Evolutionary conservation across 2,888 invertebrate genomes (phyloP).

Genomic region (Marronus borbonicus): DNA sequence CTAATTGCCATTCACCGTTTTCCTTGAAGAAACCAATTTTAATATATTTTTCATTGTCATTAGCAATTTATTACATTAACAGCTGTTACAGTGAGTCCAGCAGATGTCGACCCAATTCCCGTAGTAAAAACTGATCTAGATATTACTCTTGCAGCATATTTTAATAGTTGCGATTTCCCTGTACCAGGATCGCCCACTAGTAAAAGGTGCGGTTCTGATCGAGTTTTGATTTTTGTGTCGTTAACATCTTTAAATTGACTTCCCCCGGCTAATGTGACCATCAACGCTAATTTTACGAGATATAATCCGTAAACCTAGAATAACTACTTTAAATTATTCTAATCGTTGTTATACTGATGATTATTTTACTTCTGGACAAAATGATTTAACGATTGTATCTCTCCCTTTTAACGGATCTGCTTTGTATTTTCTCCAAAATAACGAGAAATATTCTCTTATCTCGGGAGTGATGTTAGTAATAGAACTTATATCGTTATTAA

Average conservation of each 20-base stretch:
- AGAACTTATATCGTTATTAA: slow-evolving; percentile 72
- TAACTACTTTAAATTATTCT: slow-evolving; percentile 19
- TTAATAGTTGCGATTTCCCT: slow-evolving; percentile 89
- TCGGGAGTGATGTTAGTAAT: slow-evolving; percentile 76
- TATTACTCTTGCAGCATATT: slow-evolving; percentile 78
- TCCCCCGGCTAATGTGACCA: slow-evolving; percentile 78
- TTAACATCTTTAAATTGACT: slow-evolving; percentile 68
- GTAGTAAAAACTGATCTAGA: slow-evolving; percentile 88
- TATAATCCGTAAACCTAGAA: slow-evolving; percentile 89
- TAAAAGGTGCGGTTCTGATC: slow-evolving; percentile 89
- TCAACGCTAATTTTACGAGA: slow-evolving; percentile 88
- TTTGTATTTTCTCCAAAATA: slow-evolving; percentile 81
- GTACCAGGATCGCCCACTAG: slow-evolving; percentile 93
- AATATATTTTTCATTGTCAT: not conserved
- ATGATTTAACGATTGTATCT: slow-evolving; percentile 83
- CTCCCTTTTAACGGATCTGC: slow-evolving; percentile 80
- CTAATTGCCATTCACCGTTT: slow-evolving; percentile 91
- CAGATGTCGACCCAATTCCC: slow-evolving; percentile 88
- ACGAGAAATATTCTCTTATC: slow-evolving; percentile 78
- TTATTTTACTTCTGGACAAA: slow-evolving; percentile 83
- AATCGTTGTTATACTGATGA: not conserved
- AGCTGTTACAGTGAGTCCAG: slow-evolving; percentile 91
- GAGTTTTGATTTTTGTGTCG: slow-evolving; percentile 65
- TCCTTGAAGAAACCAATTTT: slow-evolving; percentile 74
- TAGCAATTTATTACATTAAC: slow-evolving; percentile 76